Evolutionary conservation across 1,140 invertebrate species (phyloP).

Genomic region (Mesaphorura yosii): DNA sequence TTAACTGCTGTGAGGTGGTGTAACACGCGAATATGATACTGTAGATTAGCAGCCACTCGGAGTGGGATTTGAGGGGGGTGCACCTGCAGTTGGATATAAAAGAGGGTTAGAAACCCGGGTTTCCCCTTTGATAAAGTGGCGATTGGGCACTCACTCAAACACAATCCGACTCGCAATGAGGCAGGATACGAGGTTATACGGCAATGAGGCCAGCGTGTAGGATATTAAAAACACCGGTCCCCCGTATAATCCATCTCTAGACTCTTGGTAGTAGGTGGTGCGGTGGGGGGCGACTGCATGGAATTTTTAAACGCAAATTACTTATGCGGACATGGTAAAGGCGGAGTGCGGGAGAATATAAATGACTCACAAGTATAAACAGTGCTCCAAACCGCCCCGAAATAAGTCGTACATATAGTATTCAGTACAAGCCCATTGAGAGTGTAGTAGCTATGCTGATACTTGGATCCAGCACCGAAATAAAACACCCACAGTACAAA

Average conservation of each 20-base stretch:
- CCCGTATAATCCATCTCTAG: conserved; percentile 70
- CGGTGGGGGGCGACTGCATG: conserved; percentile 61
- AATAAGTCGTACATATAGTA: conserved; percentile 60
- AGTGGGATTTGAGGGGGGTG: conserved; percentile 25
- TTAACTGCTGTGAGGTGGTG: conserved; percentile 69
- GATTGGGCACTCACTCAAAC: conserved; percentile 50
- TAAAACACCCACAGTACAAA: conserved; percentile 70
- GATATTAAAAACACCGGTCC: conserved; percentile 69
- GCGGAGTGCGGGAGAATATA: background rate
- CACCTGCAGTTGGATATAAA: conserved; percentile 2
- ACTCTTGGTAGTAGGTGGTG: conserved; percentile 81
- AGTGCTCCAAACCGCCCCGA: conserved; percentile 65
- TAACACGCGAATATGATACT: conserved; percentile 62
- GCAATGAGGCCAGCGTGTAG: conserved; percentile 64
- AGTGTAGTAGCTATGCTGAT: background rate
- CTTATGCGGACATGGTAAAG: no score
- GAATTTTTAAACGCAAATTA: background rate
- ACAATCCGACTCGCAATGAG: conserved; percentile 53
- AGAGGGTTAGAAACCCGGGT: background rate
- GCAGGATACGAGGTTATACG: conserved; percentile 61
- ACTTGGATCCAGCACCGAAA: conserved; percentile 43
- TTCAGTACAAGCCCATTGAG: conserved; percentile 56
- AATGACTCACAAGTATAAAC: conserved; percentile 58
- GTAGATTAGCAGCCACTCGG: conserved; percentile 48
- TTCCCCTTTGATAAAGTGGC: background rate